These are phyloP conservation scores for Orcinus orca DNA, from an alignment of 2,113 vertebrate species.

Conservation along the genomic window DNA sequence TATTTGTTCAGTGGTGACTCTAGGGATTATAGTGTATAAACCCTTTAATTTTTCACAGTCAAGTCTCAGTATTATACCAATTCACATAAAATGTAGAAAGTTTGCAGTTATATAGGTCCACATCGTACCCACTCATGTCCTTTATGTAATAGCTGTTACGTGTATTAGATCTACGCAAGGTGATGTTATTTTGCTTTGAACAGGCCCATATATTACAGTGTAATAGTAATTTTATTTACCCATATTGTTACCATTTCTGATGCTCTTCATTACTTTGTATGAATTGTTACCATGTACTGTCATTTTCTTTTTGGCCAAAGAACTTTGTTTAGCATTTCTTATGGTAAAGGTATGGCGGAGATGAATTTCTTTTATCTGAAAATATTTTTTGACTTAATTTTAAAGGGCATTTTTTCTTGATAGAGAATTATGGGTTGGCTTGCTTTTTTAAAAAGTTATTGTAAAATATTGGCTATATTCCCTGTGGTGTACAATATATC, in stretches of 20 bases:
- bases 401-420: background rate
- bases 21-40: background rate
- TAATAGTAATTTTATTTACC: background rate
- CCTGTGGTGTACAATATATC: no score
- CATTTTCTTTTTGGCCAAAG: background rate
- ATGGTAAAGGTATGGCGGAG: background rate
- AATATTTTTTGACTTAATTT: background rate
- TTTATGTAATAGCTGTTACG: background rate
- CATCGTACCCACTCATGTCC: background rate
- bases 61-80: background rate
- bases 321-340: background rate
- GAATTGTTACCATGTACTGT: background rate
- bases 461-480: no score
- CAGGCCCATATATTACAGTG: background rate
- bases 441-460: background rate
- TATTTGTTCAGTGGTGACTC: background rate
- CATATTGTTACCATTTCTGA: background rate
- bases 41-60: background rate
- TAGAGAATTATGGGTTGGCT: background rate
- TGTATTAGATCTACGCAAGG: background rate
- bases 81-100: background rate
- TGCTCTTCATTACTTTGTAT: background rate
- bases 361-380: background rate
- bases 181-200: background rate
- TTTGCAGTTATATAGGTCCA: background rate